Percentiles rank a stretch among this genome's conserved stretches.
These are phyloP conservation scores for Noctua janthina DNA, from an alignment of 2,888 invertebrate species.

Conservation along the genomic window DNA sequence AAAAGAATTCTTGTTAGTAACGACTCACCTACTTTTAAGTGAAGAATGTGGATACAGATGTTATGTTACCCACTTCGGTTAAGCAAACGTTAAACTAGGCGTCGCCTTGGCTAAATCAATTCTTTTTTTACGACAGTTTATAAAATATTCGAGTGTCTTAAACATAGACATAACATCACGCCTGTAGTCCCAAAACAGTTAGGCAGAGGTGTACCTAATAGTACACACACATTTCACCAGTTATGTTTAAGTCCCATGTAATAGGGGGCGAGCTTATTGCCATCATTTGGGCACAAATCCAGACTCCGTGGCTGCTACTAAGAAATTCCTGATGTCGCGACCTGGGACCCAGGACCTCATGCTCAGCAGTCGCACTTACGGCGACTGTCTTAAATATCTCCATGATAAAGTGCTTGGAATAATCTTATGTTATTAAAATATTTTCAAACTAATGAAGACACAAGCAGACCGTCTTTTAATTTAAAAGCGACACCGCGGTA, in stretches of 20 bases:
- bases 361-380: no score
- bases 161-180: not conserved
- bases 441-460: constrained; percentile 47
- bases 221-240: no score
- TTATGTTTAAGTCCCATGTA: no score
- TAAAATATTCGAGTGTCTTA: not conserved
- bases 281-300: no score
- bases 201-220: no score
- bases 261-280: no score
- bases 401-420: constrained; percentile 6
- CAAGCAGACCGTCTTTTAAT: constrained; percentile 36
- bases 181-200: no score
- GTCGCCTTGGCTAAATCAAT: constrained; percentile 35
- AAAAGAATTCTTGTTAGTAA: constrained; percentile 66
- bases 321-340: no score
- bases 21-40: constrained; percentile 61
- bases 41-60: constrained; percentile 64
- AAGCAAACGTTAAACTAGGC: constrained; percentile 50
- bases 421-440: constrained; percentile 37
- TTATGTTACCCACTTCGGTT: constrained; percentile 53
- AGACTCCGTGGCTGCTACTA: no score
- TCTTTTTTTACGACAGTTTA: constrained; percentile 11
- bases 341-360: no score
- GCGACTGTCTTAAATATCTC: not conserved
- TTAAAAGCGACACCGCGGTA: constrained; percentile 33